Base-by-base conservation (phyloP, 2,888 invertebrate species). In the Sinelater perroti region DNA sequence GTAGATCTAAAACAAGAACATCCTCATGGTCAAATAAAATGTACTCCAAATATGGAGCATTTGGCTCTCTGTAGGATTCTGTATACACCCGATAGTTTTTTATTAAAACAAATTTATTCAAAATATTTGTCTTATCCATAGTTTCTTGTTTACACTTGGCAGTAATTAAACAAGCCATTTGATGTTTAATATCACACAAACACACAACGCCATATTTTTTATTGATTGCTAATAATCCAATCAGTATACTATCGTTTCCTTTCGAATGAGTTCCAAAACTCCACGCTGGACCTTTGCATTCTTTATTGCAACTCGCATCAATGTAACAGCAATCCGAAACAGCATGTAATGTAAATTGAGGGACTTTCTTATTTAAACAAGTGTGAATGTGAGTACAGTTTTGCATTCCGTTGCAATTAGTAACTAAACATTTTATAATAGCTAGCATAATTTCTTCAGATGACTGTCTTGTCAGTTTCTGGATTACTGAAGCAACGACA, bases 231-330 rank as follows among this genome's bases (percentile, higher is more conserved):
- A 63, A 21, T 24, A 30, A 40, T 10, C 64, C 64, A 30, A 64
- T 49, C 6, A 66, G 28, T 6, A 58, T 42, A 20, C 53, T 47
- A 13, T 61, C 28, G 4, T 45, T 17, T 4, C n/a, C 13, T 45
- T 62, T 65, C 0, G 54, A 49, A 52, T 66, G 61, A 7, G 58
- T 44, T 5, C 65, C 65, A 50, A 66, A 62, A 28, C 46, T 60
- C 65, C 65, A 66, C 3, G 38, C 17, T 1, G 65, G 65, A 7
- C 45, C 56, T n/a, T 60, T 49, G 0, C 6, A 7, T 20, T 40
- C 36, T 30, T 52, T 46, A 16, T 46, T 21, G n/a, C 44, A 28
- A 4, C 54, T 14, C 42, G 30, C 46, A 35, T 61, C 56, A 8
- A 64, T 46, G 26, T 60, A 56, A 7, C 26, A 24, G 40, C 60